Evolutionary conservation across 2,797 vertebrate species (phyloP).

Genomic region (Morelia viridis): DNA sequence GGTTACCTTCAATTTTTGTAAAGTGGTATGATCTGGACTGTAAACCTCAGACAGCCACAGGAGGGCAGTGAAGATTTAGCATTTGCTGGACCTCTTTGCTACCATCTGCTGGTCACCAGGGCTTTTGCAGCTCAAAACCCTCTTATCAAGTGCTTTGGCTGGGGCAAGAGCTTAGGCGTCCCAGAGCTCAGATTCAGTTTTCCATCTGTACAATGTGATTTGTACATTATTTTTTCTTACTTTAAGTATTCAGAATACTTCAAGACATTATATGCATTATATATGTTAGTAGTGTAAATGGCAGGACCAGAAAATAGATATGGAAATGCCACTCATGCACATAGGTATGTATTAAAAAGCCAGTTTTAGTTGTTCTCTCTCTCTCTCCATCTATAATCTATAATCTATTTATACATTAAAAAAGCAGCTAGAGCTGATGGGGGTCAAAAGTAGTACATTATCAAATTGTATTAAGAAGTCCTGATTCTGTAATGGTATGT

Average conservation of each 20-base stretch:
- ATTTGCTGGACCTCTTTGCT: background rate
- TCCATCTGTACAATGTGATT: background rate
- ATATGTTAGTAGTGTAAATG: background rate
- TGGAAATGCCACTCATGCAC: background rate
- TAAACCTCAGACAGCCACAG: background rate
- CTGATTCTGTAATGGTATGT: too few species aligned
- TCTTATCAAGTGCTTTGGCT: background rate
- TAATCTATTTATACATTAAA: too few species aligned
- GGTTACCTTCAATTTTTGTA: background rate
- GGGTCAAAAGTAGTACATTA: too few species aligned
- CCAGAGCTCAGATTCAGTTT: background rate
- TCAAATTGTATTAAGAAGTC: too few species aligned
- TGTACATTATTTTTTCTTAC: background rate
- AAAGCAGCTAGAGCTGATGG: too few species aligned
- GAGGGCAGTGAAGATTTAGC: background rate
- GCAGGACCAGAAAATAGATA: background rate
- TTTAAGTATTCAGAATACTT: too few species aligned
- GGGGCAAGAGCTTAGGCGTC: background rate
- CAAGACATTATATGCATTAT: background rate
- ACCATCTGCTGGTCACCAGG: background rate
- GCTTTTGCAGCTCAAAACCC: background rate
- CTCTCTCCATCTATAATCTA: too few species aligned
- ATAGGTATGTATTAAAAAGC: background rate
- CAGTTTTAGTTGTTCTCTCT: background rate
- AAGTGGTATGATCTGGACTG: background rate